Percentiles rank a stretch among this genome's conserved stretches.
phyloP scores from a whole-genome alignment of 1,140 invertebrate species.

The Carposina sasakii region DNA sequence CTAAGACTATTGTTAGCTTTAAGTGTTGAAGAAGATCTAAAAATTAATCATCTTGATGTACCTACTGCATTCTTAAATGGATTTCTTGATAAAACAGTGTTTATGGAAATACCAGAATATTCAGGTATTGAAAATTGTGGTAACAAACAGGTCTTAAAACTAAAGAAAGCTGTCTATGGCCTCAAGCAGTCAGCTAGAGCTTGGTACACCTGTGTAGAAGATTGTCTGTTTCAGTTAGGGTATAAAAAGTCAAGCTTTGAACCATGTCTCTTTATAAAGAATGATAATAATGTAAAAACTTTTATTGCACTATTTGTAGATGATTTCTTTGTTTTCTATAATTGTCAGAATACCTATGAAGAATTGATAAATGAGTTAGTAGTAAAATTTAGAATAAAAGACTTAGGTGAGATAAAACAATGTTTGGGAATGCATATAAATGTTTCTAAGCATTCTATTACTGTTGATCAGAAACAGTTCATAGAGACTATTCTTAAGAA shows the following conservation, averaged over 20 bases:
- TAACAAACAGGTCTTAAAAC: constrained; percentile 21
- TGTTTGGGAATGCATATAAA: constrained; percentile 25
- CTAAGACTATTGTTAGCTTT: constrained; percentile 49
- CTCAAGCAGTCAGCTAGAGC: constrained; percentile 28
- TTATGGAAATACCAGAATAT: constrained; percentile 27
- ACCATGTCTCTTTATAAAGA: constrained; percentile 35
- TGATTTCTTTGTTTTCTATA: constrained; percentile 42
- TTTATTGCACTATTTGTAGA: constrained; percentile 45
- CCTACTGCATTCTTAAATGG: constrained; percentile 63
- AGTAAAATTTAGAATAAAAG: constrained; percentile 24
- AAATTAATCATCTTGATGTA: constrained; percentile 24
- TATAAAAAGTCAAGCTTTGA: constrained; percentile 25
- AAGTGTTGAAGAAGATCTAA: constrained; percentile 32
- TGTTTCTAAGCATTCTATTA: constrained; percentile 7
- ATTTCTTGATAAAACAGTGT: constrained; percentile 49
- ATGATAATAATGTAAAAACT: constrained; percentile 9
- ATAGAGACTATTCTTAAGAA: constrained; percentile 29
- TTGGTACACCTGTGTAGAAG: constrained; percentile 26
- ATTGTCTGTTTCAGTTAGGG: constrained; percentile 20
- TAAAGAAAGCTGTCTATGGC: constrained; percentile 26
- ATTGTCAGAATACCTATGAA: constrained; percentile 8
- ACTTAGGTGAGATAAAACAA: constrained; percentile 20
- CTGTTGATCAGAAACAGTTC: constrained; percentile 21
- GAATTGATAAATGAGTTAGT: constrained; percentile 15
- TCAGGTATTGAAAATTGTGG: constrained; percentile 2